Conservation (phyloP, 1,140 invertebrate genomes). For the Portunus trituberculatus region DNA sequence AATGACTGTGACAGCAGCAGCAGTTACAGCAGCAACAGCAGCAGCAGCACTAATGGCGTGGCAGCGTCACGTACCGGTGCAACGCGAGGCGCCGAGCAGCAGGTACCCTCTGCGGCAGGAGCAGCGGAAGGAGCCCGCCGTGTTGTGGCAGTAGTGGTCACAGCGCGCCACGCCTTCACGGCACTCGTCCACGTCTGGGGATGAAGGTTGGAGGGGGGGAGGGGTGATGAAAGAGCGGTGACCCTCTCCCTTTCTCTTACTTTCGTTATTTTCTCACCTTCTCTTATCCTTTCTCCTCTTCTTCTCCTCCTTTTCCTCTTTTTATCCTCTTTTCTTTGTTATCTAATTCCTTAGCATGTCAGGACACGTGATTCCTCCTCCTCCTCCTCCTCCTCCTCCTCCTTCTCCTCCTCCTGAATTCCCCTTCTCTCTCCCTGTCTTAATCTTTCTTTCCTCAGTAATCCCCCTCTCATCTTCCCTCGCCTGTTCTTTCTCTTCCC, state of each 20-base stretch:
- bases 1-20: not conserved
- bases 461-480: not conserved
- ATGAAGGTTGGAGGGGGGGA: no score
- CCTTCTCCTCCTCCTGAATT: not conserved
- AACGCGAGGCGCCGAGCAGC: slow-evolving; percentile 80
- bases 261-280: not conserved
- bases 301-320: not conserved
- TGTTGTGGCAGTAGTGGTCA: slow-evolving; percentile 80
- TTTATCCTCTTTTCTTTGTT: not conserved
- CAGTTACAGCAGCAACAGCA: not conserved
- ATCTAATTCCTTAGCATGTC: no score
- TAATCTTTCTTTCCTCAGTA: not conserved
- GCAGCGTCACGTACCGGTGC: slow-evolving; percentile 70
- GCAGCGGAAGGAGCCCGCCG: slow-evolving; percentile 79
- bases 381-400: no score
- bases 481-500: not conserved
- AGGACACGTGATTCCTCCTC: no score
- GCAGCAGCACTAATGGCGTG: not conserved
- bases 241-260: not conserved
- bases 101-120: slow-evolving; percentile 26
- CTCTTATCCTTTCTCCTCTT: not conserved
- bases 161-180: slow-evolving; percentile 66
- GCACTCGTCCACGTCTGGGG: slow-evolving; percentile 80
- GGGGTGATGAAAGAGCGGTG: not conserved
- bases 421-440: not conserved